These are phyloP conservation scores for Danaus melanippus DNA, from an alignment of 1,140 invertebrate genomes.

Conservation along the genomic window DNA sequence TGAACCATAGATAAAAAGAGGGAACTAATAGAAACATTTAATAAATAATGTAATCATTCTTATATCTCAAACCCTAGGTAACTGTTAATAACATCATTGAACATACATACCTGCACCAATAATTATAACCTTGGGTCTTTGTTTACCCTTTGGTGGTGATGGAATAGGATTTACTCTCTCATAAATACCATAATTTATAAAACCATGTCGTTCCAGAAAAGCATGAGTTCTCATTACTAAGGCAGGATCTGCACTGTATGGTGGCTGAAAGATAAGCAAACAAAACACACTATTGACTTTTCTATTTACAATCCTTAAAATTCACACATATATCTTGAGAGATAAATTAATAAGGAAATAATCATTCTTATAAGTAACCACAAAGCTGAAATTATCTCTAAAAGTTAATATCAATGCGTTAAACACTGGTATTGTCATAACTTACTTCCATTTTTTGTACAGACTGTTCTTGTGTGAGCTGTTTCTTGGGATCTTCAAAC, in stretches of 20 bases:
- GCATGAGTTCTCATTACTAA: conserved; percentile 90
- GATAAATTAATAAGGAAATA: neutral
- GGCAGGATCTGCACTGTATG: conserved; percentile 92
- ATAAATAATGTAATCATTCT: too few relatives aligned
- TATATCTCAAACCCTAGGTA: neutral
- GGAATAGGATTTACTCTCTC: conserved; percentile 86
- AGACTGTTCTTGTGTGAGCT: conserved; percentile 88
- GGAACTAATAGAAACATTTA: too few relatives aligned
- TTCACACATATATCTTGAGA: neutral
- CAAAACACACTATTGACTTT: neutral
- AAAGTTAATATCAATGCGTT: too few relatives aligned
- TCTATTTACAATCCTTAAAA: too few relatives aligned
- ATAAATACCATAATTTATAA: conserved; percentile 98
- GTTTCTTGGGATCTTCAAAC: conserved; percentile 96
- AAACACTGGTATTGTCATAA: neutral
- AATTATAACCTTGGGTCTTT: conserved; percentile 92
- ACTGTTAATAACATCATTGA: conserved; percentile 3
- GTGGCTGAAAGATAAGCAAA: conserved; percentile 67
- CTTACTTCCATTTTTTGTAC: conserved; percentile 83
- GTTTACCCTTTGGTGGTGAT: conserved; percentile 76
- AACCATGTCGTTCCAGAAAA: conserved; percentile 96
- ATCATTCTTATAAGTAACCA: too few relatives aligned
- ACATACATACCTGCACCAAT: conserved; percentile 88
- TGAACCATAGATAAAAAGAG: too few relatives aligned
- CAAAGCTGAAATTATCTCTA: too few relatives aligned